Percentiles rank a stretch among this genome's conserved stretches.
Conservation (phyloP, 2,113 vertebrate genomes). For the Guaruba guarouba region DNA sequence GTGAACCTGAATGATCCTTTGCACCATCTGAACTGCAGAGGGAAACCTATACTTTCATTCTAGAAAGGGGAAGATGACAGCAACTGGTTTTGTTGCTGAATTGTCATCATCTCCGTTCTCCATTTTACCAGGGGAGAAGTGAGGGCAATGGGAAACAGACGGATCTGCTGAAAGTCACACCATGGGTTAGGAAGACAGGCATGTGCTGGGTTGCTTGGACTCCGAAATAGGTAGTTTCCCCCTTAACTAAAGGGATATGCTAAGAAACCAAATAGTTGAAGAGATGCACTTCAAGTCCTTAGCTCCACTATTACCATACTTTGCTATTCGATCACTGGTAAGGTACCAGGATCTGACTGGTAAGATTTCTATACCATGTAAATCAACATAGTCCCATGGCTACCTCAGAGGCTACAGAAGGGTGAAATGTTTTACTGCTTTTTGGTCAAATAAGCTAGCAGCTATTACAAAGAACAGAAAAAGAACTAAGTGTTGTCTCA, state of each 20-base stretch:
- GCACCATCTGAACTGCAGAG: slow-evolving; percentile 23
- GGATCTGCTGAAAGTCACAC: not conserved
- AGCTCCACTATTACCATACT: not conserved
- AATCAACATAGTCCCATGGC: not conserved
- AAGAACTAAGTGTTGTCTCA: not conserved
- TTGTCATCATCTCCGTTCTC: not conserved
- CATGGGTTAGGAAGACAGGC: fast-evolving
- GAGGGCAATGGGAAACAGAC: not conserved
- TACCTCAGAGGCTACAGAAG: not conserved
- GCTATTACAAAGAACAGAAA: not conserved
- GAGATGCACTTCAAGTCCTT: not conserved
- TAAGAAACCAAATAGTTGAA: not conserved
- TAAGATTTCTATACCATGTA: not conserved
- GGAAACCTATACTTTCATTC: not conserved
- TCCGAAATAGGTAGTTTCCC: not conserved
- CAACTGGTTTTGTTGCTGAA: not conserved
- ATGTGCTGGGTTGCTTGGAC: not conserved
- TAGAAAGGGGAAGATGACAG: not conserved
- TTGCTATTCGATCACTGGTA: not conserved
- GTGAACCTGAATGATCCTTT: not conserved
- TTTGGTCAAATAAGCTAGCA: not conserved
- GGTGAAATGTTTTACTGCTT: not conserved
- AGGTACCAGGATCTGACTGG: not conserved
- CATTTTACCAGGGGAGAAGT: not conserved
- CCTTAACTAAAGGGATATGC: not conserved